Conservation (phyloP, 2,888 invertebrate species). For the Drosophila trichaetosa region DNA sequence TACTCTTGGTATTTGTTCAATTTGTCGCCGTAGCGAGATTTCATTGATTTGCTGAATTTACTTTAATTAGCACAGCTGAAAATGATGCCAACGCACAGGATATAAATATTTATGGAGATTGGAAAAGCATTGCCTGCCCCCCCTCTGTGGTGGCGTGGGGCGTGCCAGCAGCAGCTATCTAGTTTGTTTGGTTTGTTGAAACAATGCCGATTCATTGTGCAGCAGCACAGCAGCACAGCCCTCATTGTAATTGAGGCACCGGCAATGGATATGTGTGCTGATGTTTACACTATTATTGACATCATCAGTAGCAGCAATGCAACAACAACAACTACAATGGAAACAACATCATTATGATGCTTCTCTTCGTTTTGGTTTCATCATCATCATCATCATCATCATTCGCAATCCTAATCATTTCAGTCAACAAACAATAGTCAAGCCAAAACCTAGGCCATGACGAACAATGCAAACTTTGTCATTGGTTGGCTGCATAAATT, state of each 20-base stretch:
- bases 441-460: constrained; percentile 44
- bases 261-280: constrained; percentile 44
- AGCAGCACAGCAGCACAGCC: neutral
- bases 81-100: constrained; percentile 28
- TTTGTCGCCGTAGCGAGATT: constrained; percentile 37
- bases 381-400: constrained; percentile 29
- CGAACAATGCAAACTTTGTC: constrained; percentile 70
- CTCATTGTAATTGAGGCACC: constrained; percentile 16
- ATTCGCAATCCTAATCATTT: constrained; percentile 15
- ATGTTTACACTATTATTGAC: constrained; percentile 64
- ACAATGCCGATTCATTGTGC: constrained; percentile 68
- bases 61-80: constrained; percentile 70
- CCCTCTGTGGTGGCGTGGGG: constrained; percentile 2
- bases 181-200: constrained; percentile 61
- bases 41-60: constrained; percentile 69
- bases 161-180: constrained; percentile 27
- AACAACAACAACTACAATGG: constrained; percentile 17
- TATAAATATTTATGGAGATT: constrained; percentile 13
- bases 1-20: constrained; percentile 27
- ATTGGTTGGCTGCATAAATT: constrained; percentile 51
- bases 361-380: constrained; percentile 7
- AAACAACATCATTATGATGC: constrained; percentile 18
- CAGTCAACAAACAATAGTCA: constrained; percentile 40
- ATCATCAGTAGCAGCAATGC: constrained; percentile 47
- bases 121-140: neutral